Conservation (phyloP, 2,113 vertebrate species). For the Corythornis madagascariensis region DNA sequence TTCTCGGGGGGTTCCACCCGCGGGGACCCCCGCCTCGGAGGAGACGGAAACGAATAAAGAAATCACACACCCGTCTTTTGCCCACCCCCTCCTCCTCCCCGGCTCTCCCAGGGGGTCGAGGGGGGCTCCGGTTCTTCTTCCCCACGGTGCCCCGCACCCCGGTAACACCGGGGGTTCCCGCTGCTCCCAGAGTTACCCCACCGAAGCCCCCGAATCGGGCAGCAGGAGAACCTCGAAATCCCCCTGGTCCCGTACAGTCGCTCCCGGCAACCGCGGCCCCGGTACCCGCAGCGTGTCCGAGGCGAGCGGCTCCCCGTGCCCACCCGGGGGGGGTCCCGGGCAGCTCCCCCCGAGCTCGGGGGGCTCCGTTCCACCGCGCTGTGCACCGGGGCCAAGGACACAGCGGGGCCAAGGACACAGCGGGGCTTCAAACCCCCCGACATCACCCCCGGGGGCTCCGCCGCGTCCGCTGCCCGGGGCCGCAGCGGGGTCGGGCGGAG, state of each 20-base stretch:
- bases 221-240: background rate
- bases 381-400: background rate
- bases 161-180: background rate
- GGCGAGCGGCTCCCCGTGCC: background rate
- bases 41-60: background rate
- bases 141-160: background rate
- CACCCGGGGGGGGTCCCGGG: background rate
- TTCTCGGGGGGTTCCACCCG: background rate
- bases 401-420: background rate
- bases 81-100: background rate
- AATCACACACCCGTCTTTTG: background rate
- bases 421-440: background rate
- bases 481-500: background rate
- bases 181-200: background rate
- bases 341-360: background rate
- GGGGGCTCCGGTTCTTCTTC: background rate
- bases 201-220: background rate
- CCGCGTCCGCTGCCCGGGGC: background rate
- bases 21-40: background rate
- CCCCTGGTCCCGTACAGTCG: background rate
- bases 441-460: background rate
- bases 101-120: no score
- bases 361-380: background rate
- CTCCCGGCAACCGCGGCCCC: background rate
- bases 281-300: background rate